Evolutionary conservation across 2,797 vertebrate genomes (phyloP).

Genomic region (Loriculus beryllinus): DNA sequence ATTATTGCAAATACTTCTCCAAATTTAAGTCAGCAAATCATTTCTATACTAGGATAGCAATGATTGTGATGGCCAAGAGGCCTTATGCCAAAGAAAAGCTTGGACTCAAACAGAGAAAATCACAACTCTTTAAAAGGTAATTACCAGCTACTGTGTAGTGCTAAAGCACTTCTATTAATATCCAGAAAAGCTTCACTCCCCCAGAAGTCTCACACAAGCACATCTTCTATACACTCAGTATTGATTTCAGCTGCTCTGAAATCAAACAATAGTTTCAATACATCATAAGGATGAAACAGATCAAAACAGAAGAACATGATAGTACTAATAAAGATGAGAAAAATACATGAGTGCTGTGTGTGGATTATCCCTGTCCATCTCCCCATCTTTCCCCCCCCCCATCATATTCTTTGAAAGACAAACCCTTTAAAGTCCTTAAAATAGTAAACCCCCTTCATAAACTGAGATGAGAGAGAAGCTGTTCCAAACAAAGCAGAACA

Average conservation of each 20-base stretch:
- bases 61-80: neutral
- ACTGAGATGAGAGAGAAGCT: neutral
- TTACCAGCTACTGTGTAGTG: constrained; percentile 1
- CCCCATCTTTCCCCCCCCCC: too few species aligned
- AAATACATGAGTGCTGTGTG: neutral
- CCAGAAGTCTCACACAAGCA: neutral
- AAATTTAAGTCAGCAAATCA: neutral
- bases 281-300: neutral
- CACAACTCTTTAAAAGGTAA: constrained; percentile 20
- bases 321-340: neutral
- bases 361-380: neutral
- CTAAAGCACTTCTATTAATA: constrained; percentile 24
- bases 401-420: neutral
- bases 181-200: neutral
- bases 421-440: neutral
- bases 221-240: neutral
- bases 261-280: neutral
- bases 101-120: constrained; percentile 19
- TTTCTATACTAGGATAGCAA: neutral
- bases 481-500: neutral
- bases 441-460: neutral
- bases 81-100: neutral
- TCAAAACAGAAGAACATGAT: neutral
- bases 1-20: neutral
- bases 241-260: constrained; percentile 6